Conservation (phyloP, 2,113 vertebrate genomes). For the Burhinus bistriatus region DNA sequence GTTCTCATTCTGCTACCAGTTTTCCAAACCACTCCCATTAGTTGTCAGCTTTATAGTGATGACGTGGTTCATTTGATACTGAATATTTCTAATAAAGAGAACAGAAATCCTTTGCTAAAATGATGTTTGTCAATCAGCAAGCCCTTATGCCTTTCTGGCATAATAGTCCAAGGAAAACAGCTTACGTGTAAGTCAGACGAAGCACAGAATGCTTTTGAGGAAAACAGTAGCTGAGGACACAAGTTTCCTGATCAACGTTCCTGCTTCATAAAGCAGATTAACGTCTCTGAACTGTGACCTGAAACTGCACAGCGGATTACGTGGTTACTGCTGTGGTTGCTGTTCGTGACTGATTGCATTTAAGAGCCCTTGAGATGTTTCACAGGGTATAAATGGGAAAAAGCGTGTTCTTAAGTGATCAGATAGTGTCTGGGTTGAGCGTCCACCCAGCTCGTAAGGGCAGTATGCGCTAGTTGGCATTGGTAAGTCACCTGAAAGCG, state of each 20-base stretch:
- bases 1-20: background rate
- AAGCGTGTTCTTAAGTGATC: background rate
- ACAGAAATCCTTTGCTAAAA: background rate
- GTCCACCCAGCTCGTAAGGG: background rate
- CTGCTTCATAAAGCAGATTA: background rate
- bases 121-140: background rate
- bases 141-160: background rate
- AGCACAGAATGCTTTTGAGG: background rate
- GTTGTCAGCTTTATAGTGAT: background rate
- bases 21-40: background rate
- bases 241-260: background rate
- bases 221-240: background rate
- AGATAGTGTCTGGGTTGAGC: background rate
- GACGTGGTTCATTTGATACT: accelerated
- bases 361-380: background rate
- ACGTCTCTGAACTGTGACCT: background rate
- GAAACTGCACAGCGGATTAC: accelerated
- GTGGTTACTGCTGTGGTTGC: background rate
- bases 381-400: background rate
- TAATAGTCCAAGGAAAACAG: background rate
- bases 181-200: background rate
- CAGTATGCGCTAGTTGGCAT: accelerated
- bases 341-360: background rate
- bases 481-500: background rate
- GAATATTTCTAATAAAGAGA: background rate